These are phyloP conservation scores for Terrapene triunguis DNA, from an alignment of 2,113 vertebrate species.

Conservation along the genomic window DNA sequence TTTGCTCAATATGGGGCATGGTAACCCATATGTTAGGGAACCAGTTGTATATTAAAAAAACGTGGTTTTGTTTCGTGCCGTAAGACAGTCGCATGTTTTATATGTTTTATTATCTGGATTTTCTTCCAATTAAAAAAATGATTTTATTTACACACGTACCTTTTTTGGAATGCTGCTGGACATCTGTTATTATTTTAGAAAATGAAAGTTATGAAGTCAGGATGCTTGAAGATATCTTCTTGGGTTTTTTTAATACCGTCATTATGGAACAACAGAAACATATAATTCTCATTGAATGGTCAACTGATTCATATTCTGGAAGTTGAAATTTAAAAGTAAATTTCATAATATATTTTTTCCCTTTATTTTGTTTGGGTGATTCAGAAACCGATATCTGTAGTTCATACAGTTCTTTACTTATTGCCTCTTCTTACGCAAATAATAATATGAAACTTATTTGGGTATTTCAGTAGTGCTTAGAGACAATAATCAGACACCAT, in stretches of 20 bases:
- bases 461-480: background rate
- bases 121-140: background rate
- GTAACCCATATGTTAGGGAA: background rate
- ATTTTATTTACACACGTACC: background rate
- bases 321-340: background rate
- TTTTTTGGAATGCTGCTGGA: background rate
- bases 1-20: accelerated
- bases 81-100: accelerated
- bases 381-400: background rate
- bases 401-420: background rate
- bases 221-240: background rate
- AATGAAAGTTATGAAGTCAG: background rate
- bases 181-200: background rate
- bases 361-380: background rate
- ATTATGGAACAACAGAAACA: background rate
- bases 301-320: background rate
- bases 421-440: background rate
- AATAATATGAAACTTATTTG: background rate
- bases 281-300: background rate
- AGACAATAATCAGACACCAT: background rate
- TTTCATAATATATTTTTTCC: accelerated
- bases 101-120: background rate
- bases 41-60: background rate
- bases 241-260: background rate
- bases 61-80: background rate